A percentile compares a stretch with the other conserved stretches of the same genome.
phyloP scores from a whole-genome alignment of 2,113 vertebrate genomes.

The Semicossyphus pulcher region DNA sequence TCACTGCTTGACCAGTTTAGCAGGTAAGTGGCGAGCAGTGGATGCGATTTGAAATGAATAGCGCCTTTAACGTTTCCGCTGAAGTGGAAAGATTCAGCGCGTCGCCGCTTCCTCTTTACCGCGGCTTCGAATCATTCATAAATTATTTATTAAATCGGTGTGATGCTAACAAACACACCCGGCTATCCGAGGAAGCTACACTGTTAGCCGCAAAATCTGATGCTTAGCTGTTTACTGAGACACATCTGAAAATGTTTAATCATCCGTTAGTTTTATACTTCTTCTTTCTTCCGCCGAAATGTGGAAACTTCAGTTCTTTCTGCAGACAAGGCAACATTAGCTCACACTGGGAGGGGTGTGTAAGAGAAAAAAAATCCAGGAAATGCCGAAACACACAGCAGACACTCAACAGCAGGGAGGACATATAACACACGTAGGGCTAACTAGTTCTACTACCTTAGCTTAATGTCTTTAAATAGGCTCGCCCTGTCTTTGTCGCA shows the following conservation, averaged over 20 bases:
- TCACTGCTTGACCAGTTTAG: conserved; percentile 57
- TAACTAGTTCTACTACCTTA: not conserved
- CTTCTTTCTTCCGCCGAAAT: not conserved
- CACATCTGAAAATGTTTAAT: not conserved
- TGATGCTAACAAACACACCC: conserved; percentile 52
- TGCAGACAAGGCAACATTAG: conserved; percentile 45
- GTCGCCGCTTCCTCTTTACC: not conserved
- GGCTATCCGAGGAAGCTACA: conserved; percentile 1
- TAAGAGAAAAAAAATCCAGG: conserved; percentile 57
- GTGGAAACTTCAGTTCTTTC: conserved; percentile 36
- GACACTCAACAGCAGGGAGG: not conserved
- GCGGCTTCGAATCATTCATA: conserved; percentile 14
- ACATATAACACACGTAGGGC: not conserved
- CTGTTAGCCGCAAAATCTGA: not conserved
- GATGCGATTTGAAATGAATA: not conserved
- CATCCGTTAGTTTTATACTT: not conserved
- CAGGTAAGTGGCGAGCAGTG: conserved; percentile 55
- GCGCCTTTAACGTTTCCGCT: not conserved
- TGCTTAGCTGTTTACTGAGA: not conserved
- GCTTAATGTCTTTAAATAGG: fast-evolving
- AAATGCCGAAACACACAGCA: conserved; percentile 65
- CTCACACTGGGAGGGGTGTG: conserved; percentile 51
- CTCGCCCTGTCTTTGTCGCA: not conserved
- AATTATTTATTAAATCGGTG: conserved; percentile 21
- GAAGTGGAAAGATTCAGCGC: not conserved